phyloP scores from a whole-genome alignment of 1,140 invertebrate genomes.

The Drosophila melanica region DNA sequence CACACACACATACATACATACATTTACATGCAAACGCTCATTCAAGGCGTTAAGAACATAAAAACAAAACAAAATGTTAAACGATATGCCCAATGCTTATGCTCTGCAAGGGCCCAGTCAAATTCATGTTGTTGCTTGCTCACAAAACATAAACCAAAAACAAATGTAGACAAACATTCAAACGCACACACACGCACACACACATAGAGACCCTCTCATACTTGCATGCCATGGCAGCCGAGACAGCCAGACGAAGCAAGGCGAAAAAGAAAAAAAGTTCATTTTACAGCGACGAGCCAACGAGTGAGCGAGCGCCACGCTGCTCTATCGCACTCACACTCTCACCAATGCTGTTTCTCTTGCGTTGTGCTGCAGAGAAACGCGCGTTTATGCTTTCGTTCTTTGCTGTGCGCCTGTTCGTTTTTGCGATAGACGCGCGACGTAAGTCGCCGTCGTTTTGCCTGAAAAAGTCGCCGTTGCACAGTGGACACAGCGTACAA shows the following conservation, averaged over 20 bases:
- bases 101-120: constrained; percentile 36
- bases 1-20: neutral
- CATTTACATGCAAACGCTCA: neutral
- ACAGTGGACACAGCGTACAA: constrained; percentile 43
- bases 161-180: constrained; percentile 36
- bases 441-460: constrained; percentile 79
- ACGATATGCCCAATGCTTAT: neutral
- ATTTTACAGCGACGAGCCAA: constrained; percentile 5
- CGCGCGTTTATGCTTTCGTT: constrained; percentile 14
- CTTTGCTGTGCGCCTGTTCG: constrained; percentile 72
- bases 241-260: constrained; percentile 24
- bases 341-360: constrained; percentile 16
- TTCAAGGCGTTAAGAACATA: constrained; percentile 13
- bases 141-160: constrained; percentile 39
- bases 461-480: constrained; percentile 66
- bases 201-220: neutral
- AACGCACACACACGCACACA: constrained; percentile 13
- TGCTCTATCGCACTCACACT: constrained; percentile 15
- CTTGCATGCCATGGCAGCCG: constrained; percentile 13
- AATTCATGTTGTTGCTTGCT: constrained; percentile 21
- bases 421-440: constrained; percentile 84
- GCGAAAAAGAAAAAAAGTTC: constrained; percentile 22
- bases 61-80: constrained; percentile 22
- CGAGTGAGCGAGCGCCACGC: constrained; percentile 15
- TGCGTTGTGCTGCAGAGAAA: constrained; percentile 5